phyloP scores from a whole-genome alignment of 2,797 vertebrate genomes.

The Pseudocheirus occidentalis region DNA sequence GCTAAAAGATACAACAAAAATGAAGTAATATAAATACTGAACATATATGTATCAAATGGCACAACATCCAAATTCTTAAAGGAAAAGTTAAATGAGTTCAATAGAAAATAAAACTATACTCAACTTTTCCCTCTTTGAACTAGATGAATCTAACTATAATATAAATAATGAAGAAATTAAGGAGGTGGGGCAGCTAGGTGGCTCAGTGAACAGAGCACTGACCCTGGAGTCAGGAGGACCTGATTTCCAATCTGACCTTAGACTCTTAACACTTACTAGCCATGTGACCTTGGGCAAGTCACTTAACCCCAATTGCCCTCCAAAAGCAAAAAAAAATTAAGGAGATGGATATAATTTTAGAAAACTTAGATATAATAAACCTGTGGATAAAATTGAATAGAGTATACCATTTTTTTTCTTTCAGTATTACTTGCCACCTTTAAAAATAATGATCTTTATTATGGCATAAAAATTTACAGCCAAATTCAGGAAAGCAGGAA shows the following conservation, averaged over 20 bases:
- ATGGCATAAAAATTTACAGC: too few relatives aligned
- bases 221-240: too few relatives aligned
- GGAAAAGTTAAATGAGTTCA: background rate
- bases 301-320: too few relatives aligned
- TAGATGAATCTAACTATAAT: background rate
- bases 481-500: background rate
- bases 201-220: too few relatives aligned
- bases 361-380: background rate
- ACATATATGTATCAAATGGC: background rate
- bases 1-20: too few relatives aligned
- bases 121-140: background rate
- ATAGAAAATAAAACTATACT: background rate
- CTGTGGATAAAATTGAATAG: background rate
- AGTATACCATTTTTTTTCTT: background rate
- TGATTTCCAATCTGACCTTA: too few relatives aligned
- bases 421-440: background rate
- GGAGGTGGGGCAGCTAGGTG: too few relatives aligned
- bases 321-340: background rate
- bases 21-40: background rate
- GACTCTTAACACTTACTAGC: too few relatives aligned
- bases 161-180: background rate
- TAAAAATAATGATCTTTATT: background rate
- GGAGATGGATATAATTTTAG: background rate
- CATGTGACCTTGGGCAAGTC: too few relatives aligned
- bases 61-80: background rate